Conservation (phyloP, 2,113 vertebrate genomes). For the Lutjanus erythropterus region DNA sequence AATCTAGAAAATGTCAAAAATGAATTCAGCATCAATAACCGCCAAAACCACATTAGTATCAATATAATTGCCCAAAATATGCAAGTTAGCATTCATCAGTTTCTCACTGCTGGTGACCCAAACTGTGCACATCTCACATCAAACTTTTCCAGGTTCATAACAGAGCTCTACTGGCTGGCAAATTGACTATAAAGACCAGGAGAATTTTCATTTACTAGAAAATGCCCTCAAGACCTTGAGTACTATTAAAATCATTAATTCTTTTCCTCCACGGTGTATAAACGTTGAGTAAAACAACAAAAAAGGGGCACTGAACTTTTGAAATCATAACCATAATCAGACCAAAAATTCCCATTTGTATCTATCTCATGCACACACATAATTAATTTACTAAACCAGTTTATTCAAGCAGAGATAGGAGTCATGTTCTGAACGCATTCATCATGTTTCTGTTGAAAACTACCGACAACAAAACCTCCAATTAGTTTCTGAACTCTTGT, state of each 20-base stretch:
- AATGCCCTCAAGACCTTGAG: neutral
- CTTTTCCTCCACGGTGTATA: neutral
- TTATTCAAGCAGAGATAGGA: neutral
- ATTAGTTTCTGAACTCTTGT: constrained; percentile 17
- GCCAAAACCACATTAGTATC: no score
- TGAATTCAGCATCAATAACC: no score
- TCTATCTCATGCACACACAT: neutral
- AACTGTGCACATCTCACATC: no score
- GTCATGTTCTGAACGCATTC: neutral
- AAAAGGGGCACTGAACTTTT: neutral
- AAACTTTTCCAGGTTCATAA: no score
- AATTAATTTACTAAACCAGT: neutral
- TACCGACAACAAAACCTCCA: constrained; percentile 20
- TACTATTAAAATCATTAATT: neutral
- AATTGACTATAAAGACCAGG: constrained; percentile 9
- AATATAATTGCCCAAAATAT: no score
- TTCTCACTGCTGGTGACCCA: no score
- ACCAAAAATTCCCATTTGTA: neutral
- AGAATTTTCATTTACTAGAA: neutral
- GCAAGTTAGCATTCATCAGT: no score
- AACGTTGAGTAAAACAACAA: neutral
- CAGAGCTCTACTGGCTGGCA: no score
- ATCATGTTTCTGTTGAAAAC: neutral
- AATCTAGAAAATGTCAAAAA: no score
- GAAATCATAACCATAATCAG: neutral